phyloP scores from a whole-genome alignment of 2,888 invertebrate genomes.

The Lasioglossum zephyrum region DNA sequence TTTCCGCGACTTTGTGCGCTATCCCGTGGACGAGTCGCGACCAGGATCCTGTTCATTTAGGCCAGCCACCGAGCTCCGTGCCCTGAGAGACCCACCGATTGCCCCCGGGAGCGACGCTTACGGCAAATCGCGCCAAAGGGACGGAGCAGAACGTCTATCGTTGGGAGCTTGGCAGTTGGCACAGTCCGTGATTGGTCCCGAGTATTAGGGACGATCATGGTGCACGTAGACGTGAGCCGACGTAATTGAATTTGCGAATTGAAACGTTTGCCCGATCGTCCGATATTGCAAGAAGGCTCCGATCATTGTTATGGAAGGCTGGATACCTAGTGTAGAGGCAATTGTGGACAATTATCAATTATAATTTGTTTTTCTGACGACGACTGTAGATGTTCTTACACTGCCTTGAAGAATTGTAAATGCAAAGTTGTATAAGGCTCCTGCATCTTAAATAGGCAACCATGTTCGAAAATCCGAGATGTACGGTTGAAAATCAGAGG shows the following conservation, averaged over 20 bases:
- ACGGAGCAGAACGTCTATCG: background rate
- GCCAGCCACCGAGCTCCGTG: background rate
- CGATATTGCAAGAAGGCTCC: background rate
- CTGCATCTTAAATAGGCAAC: too few relatives aligned
- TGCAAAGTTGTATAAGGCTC: too few relatives aligned
- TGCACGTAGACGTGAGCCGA: background rate
- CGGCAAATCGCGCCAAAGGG: background rate
- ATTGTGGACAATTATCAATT: too few relatives aligned
- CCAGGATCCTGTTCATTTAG: background rate
- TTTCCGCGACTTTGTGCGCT: background rate
- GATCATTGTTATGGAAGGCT: background rate
- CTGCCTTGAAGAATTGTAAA: too few relatives aligned
- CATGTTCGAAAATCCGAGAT: too few relatives aligned
- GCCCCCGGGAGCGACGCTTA: background rate
- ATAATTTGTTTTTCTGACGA: too few relatives aligned
- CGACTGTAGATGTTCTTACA: too few relatives aligned
- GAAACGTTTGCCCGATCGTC: background rate
- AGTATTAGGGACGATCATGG: background rate
- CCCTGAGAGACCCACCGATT: background rate
- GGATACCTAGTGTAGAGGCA: background rate
- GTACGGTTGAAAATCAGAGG: too few relatives aligned
- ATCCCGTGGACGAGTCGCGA: background rate
- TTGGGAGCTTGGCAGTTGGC: background rate
- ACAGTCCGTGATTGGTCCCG: background rate
- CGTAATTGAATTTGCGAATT: background rate